phyloP scores from a whole-genome alignment of 2,888 invertebrate genomes.

The Aphidius colemani region DNA sequence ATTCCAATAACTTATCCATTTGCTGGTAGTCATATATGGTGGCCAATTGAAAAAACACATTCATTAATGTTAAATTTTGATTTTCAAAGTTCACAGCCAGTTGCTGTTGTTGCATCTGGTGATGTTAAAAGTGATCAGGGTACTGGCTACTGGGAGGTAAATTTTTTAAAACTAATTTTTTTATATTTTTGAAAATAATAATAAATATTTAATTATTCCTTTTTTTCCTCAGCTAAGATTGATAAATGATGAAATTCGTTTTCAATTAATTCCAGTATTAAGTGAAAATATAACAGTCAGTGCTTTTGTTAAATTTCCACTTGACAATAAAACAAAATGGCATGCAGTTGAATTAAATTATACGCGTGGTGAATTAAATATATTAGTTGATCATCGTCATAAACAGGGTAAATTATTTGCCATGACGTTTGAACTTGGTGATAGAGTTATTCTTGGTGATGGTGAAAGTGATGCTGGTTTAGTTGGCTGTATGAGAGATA shows the following conservation, averaged over 20 bases:
- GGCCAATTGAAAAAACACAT: constrained; percentile 77
- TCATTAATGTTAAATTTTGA: constrained; percentile 81
- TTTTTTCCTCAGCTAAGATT: constrained; percentile 68
- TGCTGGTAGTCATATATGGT: constrained; percentile 88
- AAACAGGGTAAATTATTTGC: constrained; percentile 72
- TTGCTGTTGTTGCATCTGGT: constrained; percentile 85
- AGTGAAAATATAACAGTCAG: constrained; percentile 78
- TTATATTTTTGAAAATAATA: no score
- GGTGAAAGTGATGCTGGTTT: constrained; percentile 73
- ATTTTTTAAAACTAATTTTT: constrained; percentile 12
- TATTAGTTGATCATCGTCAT: constrained; percentile 77
- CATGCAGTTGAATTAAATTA: constrained; percentile 82
- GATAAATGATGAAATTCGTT: constrained; percentile 83
- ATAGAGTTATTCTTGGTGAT: constrained; percentile 79
- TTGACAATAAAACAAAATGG: constrained; percentile 74
- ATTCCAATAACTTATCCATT: constrained; percentile 92
- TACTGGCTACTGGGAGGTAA: constrained; percentile 87
- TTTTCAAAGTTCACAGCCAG: constrained; percentile 82
- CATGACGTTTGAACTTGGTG: constrained; percentile 71
- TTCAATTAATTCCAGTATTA: constrained; percentile 77
- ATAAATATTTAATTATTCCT: background rate
- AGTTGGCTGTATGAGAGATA: constrained; percentile 90
- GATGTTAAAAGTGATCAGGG: constrained; percentile 75
- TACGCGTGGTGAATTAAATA: constrained; percentile 72
- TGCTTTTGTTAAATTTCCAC: constrained; percentile 80